A percentile compares a stretch with the other conserved stretches of the same genome.
These are phyloP conservation scores for Epinephelus malabaricus DNA, from an alignment of 2,797 vertebrate species.

Conservation along the genomic window DNA sequence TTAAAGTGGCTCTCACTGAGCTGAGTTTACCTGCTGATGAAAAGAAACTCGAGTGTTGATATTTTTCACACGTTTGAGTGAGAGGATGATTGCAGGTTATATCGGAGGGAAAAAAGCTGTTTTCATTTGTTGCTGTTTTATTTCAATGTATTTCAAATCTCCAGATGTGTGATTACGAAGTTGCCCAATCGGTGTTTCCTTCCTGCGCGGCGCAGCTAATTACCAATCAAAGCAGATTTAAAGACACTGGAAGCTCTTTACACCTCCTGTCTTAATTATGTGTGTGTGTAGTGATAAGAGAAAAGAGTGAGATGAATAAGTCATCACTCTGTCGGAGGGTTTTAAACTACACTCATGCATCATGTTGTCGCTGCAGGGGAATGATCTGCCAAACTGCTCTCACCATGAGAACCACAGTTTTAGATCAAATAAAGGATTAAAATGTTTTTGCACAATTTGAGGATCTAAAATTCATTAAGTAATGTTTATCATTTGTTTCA, in stretches of 20 bases:
- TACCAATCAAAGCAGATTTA: constrained; percentile 25
- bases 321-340: constrained; percentile 5
- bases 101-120: constrained; percentile 1
- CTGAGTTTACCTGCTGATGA: constrained; percentile 18
- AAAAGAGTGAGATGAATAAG: not conserved
- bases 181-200: constrained; percentile 8
- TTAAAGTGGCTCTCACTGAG: not conserved
- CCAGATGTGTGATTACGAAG: constrained; percentile 39
- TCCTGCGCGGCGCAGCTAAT: not conserved
- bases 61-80: not conserved
- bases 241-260: constrained; percentile 9
- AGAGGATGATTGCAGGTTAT: constrained; percentile 43
- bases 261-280: constrained; percentile 17
- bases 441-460: too few species aligned
- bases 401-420: too few species aligned
- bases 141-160: constrained; percentile 35
- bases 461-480: too few species aligned
- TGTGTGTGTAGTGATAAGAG: not conserved
- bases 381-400: not conserved
- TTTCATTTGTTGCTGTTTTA: constrained; percentile 1
- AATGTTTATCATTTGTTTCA: too few species aligned
- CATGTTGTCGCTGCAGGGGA: not conserved
- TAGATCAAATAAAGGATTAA: too few species aligned
- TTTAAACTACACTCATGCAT: not conserved
- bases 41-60: constrained; percentile 22